Conservation (phyloP, 1,140 invertebrate genomes). For the Druon quercuslanigerum region DNA sequence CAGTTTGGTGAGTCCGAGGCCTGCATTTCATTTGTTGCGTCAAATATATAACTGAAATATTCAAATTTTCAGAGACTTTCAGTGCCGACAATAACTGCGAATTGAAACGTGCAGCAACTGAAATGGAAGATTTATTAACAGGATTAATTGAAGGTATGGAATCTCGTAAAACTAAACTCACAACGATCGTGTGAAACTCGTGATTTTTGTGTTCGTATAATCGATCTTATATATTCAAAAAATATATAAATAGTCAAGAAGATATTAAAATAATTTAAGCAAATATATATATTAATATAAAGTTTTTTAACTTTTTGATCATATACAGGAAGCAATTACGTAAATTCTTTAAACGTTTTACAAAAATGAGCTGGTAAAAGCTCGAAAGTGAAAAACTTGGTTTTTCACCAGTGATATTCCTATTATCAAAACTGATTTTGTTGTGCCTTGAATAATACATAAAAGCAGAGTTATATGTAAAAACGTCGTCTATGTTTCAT, state of each 20-base stretch:
- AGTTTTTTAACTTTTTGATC: no score
- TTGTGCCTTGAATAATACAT: no score
- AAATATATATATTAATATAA: not conserved
- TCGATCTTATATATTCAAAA: slow-evolving; percentile 36
- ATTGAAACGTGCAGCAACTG: slow-evolving; percentile 67
- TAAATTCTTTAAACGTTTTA: not conserved
- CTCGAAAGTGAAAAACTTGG: slow-evolving; percentile 18
- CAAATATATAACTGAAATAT: not conserved
- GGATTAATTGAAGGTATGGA: slow-evolving; percentile 71
- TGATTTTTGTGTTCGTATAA: slow-evolving; percentile 38
- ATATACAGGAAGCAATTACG: no score
- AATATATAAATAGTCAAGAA: slow-evolving; percentile 36
- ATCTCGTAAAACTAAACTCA: slow-evolving; percentile 69
- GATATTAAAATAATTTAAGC: not conserved
- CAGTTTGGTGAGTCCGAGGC: no score
- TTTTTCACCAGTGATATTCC: slow-evolving; percentile 24
- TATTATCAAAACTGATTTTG: not conserved
- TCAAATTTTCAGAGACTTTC: slow-evolving; percentile 60
- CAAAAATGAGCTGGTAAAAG: not conserved
- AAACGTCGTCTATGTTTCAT: no score
- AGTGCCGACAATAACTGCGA: slow-evolving; percentile 68
- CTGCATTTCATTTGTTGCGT: not conserved
- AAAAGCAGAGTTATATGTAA: no score
- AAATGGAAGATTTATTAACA: slow-evolving; percentile 71
- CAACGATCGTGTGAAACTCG: slow-evolving; percentile 63